Evolutionary conservation across 2,797 vertebrate genomes (phyloP), one percentile per base, ranked within the genome.

Genomic region (Aeoliscus strigatus): DNA sequence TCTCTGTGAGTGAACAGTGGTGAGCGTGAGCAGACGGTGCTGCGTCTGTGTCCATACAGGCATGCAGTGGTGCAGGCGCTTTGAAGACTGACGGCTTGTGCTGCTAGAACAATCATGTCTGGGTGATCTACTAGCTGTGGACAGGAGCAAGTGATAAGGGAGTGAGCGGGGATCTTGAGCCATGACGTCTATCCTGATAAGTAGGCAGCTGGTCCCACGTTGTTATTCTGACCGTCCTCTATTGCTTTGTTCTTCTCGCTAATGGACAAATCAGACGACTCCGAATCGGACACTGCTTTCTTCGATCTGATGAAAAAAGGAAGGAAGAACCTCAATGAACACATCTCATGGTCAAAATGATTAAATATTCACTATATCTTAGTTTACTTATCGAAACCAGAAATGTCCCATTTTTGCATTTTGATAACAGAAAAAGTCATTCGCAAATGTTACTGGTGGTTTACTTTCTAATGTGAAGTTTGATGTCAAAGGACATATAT

Each of bases 181-280:
- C 30, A 9, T 12, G 27, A 54, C 32, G 37, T 27, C 70, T 89
- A 88, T 74, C 83, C 86, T 35, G 87, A 82, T 68, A 80, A 54
- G 43, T 41, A 83, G 35, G 76, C 39, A 9, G 62, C 63, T 1
- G 77, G 72, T 50, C 79, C 77, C 4, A 89, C 68, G 9, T 82
- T 85, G 75, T 89, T 89, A 77, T 91, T 93, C 78, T 90, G 86
- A 53, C 86, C 83, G 0, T 92, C 89, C 29, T 92, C 87, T 37
- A 86, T 84, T 6, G 77, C 80, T 1, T 72, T 60, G 17, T 80
- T 83, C 75, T 88, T 89, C 80, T 89, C 84, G 49, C 81, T 82
- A 17, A 52, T 75, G 61, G 73, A 74, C 3, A 80, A 36, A 21
- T 71, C 9, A 12, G 83, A 61, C 15, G 79, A 81, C 51, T 87